These are phyloP conservation scores for Holotrichia oblita DNA, from an alignment of 1,140 invertebrate species.

Conservation along the genomic window DNA sequence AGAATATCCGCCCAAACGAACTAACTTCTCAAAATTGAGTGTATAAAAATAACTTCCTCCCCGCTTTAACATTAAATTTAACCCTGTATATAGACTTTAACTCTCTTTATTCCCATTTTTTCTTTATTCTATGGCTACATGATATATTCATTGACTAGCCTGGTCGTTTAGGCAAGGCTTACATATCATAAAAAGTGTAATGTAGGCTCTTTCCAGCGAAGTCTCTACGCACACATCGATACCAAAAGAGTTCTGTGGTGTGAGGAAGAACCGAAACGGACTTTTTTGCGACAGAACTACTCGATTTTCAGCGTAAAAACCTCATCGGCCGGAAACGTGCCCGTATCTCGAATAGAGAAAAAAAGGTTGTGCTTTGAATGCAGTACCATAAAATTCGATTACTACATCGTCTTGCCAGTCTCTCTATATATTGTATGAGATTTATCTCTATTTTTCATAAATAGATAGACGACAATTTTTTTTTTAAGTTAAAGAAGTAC, in stretches of 20 bases:
- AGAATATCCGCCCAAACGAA: too few species aligned
- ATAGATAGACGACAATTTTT: neutral
- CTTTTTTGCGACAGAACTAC: neutral
- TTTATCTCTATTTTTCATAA: neutral
- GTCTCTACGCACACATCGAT: neutral
- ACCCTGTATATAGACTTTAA: too few species aligned
- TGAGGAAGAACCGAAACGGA: neutral
- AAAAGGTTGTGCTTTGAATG: neutral
- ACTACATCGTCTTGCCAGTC: neutral
- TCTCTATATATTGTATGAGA: neutral
- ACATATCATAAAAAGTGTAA: constrained; percentile 15
- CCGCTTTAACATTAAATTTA: too few species aligned
- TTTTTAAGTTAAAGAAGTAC: too few species aligned
- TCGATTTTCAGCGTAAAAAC: neutral
- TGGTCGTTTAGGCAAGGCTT: neutral
- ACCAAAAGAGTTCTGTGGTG: neutral
- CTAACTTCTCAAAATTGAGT: too few species aligned
- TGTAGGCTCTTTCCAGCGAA: neutral
- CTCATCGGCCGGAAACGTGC: neutral
- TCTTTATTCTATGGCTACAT: too few species aligned
- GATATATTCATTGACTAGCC: too few species aligned
- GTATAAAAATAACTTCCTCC: too few species aligned
- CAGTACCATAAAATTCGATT: neutral
- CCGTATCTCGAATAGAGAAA: neutral
- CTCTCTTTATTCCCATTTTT: too few species aligned